phyloP scores from a whole-genome alignment of 2,113 vertebrate genomes.

The Pseudorasbora parva region DNA sequence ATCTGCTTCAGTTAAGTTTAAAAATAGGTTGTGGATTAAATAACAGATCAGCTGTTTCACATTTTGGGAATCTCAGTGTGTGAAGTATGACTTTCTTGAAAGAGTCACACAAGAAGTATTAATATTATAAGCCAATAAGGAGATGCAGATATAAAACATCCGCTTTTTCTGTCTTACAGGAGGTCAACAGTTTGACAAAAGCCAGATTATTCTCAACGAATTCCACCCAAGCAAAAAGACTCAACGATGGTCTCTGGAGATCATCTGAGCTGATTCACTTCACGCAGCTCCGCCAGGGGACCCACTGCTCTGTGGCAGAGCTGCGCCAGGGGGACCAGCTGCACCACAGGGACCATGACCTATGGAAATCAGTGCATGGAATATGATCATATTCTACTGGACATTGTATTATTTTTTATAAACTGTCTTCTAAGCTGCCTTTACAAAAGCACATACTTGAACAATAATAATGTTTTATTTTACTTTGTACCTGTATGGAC shows the following conservation, averaged over 20 bases:
- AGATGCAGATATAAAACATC: too few relatives aligned
- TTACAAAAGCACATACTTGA: constrained; percentile 3
- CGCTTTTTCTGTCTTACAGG: constrained; percentile 73
- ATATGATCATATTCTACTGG: not conserved
- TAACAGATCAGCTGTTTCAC: too few relatives aligned
- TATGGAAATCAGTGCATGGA: not conserved
- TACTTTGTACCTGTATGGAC: not conserved
- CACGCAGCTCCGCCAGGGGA: not conserved
- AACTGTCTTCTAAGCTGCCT: not conserved
- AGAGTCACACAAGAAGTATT: too few relatives aligned
- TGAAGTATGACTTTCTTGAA: too few relatives aligned
- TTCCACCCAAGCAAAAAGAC: constrained; percentile 76
- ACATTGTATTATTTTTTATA: not conserved
- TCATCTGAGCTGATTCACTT: constrained; percentile 73
- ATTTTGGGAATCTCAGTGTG: too few relatives aligned
- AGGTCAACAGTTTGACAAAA: constrained; percentile 84
- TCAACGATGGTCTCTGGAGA: constrained; percentile 85
- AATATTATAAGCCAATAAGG: too few relatives aligned
- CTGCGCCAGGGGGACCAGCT: constrained; percentile 30
- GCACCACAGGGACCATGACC: constrained; percentile 20
- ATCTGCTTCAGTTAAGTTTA: too few relatives aligned
- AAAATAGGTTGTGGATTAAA: too few relatives aligned
- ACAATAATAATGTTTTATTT: not conserved
- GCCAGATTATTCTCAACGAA: constrained; percentile 85
- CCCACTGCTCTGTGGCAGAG: constrained; percentile 2